These are phyloP conservation scores for Geodia barretti DNA, from an alignment of 37 sponge, comb jelly and placozoan species.

Conservation along the genomic window DNA sequence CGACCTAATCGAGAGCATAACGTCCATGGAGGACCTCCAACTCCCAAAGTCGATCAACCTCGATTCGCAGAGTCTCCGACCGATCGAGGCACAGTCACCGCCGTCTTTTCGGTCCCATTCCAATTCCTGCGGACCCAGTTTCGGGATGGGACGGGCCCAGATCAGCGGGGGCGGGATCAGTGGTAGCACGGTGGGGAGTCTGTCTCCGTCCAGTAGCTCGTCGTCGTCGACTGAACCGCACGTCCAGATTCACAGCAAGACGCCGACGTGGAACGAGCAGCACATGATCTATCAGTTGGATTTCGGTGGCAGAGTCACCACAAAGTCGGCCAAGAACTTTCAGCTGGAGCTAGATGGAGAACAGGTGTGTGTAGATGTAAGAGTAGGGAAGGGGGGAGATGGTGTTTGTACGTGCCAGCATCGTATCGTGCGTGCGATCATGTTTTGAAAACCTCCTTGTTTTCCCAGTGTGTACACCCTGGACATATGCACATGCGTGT, in stretches of 20 bases:
- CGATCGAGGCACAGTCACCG: conserved; percentile 1
- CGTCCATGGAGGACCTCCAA: conserved; percentile 58
- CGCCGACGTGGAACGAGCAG: conserved; percentile 93
- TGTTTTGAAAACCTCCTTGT: not conserved
- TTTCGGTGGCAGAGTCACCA: conserved; percentile 92
- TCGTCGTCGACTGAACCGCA: conserved; percentile 48
- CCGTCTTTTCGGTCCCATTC: not conserved
- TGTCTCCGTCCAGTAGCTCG: conserved; percentile 1
- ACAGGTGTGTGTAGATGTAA: conserved; percentile 62
- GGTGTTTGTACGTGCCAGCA: conserved; percentile 5
- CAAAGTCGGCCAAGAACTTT: conserved; percentile 94
- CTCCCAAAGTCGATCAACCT: conserved; percentile 30
- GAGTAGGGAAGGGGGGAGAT: conserved; percentile 13
- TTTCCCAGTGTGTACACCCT: conserved; percentile 18
- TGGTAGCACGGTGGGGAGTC: not conserved
- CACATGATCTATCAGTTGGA: conserved; percentile 95
- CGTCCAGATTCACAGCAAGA: conserved; percentile 83
- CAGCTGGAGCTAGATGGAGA: conserved; percentile 80
- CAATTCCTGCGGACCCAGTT: not conserved
- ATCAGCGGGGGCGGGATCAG: not conserved
- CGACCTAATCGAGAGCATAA: conserved; percentile 39
- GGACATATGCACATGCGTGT: conserved; percentile 21
- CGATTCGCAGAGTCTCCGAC: conserved; percentile 28
- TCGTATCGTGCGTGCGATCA: conserved; percentile 21
- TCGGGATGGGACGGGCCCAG: too few species aligned